Evolutionary conservation across 2,888 invertebrate genomes (phyloP).

Genomic region (Alsophila aescularia): DNA sequence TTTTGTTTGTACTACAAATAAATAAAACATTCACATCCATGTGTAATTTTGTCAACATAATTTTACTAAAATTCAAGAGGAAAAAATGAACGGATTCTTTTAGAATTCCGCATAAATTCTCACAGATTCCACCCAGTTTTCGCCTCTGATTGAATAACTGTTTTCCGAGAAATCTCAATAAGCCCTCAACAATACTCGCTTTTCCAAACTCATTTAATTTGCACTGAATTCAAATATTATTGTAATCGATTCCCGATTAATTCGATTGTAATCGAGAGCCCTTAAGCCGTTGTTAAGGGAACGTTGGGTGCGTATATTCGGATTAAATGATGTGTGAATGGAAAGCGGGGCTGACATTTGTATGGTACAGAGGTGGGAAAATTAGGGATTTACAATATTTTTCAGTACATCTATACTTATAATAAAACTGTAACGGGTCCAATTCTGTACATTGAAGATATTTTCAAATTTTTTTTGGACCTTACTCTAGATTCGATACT

Average conservation of each 20-base stretch:
- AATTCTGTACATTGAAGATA: no score
- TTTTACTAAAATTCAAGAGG: no score
- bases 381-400: not conserved
- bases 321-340: slow-evolving; percentile 31
- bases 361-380: slow-evolving; percentile 13
- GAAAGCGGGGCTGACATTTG: slow-evolving; percentile 17
- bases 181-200: slow-evolving; percentile 31
- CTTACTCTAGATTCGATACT: no score
- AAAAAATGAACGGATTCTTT: no score
- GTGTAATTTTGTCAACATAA: no score
- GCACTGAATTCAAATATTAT: slow-evolving; percentile 38
- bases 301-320: slow-evolving; percentile 29
- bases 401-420: no score
- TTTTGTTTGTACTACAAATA: no score
- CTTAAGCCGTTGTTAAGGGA: slow-evolving; percentile 27
- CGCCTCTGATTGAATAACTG: slow-evolving; percentile 13
- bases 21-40: no score
- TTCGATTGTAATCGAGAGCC: slow-evolving; percentile 32
- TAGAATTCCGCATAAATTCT: not conserved
- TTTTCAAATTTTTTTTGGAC: no score
- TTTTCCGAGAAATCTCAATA: slow-evolving; percentile 23
- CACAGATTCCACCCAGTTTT: no score
- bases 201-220: slow-evolving; percentile 54
- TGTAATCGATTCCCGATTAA: slow-evolving; percentile 35
- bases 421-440: no score